Conservation (phyloP, 2,888 invertebrate species). For the Cataglyphis albicans region DNA sequence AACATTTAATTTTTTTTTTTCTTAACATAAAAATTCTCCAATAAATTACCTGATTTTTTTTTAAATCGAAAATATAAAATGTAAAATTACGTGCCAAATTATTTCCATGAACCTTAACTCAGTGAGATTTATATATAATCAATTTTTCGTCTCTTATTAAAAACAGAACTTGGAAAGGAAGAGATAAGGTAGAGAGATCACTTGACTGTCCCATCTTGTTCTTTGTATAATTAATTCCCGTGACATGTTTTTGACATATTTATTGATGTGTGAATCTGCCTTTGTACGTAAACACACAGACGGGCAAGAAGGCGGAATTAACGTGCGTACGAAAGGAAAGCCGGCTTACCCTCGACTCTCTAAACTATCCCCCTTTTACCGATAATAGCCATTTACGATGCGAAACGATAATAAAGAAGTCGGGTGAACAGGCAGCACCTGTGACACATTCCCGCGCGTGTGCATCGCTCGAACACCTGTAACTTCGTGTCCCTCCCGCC, state of each 20-base stretch:
- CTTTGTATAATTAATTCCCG: not conserved
- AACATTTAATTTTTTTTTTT: not conserved
- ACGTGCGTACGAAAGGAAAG: slow-evolving; percentile 32
- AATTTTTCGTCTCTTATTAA: not conserved
- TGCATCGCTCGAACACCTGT: slow-evolving; percentile 82
- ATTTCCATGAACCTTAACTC: not conserved
- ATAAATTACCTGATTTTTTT: not conserved
- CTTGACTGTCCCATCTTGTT: not conserved
- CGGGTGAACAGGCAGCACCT: slow-evolving; percentile 78
- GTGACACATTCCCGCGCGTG: slow-evolving; percentile 85
- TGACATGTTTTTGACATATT: not conserved
- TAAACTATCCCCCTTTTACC: slow-evolving; percentile 40
- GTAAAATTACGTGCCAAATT: not conserved
- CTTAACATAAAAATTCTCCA: not conserved
- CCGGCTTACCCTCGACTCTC: slow-evolving; percentile 39
- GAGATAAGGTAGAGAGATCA: not conserved
- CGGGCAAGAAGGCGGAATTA: not conserved
- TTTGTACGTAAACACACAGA: not conserved
- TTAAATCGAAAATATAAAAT: too few relatives aligned
- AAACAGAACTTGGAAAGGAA: not conserved
- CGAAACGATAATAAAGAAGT: slow-evolving; percentile 77
- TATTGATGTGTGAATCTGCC: slow-evolving; percentile 20
- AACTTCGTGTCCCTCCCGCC: slow-evolving; percentile 68
- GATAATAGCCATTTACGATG: slow-evolving; percentile 78
- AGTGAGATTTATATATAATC: not conserved